phyloP scores from a whole-genome alignment of 2,888 invertebrate genomes.

The Malthinus flaveolus region DNA sequence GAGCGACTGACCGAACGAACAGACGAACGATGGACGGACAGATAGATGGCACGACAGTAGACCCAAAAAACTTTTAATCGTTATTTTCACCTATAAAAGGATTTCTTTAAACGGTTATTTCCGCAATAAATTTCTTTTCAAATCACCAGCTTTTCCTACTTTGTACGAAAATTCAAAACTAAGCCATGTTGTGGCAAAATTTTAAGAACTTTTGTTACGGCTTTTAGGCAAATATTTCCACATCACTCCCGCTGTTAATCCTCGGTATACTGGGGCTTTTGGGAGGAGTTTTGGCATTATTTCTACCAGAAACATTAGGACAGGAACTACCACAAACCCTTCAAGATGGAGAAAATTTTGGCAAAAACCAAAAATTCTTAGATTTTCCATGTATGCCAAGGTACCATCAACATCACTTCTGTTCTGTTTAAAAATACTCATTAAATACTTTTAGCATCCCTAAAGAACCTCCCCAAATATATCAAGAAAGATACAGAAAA shows the following conservation, averaged over 20 bases:
- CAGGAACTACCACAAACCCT: constrained; percentile 85
- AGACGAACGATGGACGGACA: too few relatives aligned
- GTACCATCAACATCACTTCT: constrained; percentile 51
- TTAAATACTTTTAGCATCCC: background rate
- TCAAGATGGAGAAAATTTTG: constrained; percentile 85
- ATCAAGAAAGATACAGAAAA: constrained; percentile 45
- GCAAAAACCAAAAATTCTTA: constrained; percentile 77
- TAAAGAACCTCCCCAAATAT: constrained; percentile 42
- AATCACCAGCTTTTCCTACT: too few relatives aligned
- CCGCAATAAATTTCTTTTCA: too few relatives aligned
- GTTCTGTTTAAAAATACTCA: background rate
- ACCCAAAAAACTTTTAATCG: too few relatives aligned
- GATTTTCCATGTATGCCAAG: constrained; percentile 78
- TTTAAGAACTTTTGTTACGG: too few relatives aligned
- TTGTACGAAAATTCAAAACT: too few relatives aligned
- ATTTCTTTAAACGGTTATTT: too few relatives aligned
- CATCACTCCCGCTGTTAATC: constrained; percentile 74
- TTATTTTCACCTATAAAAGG: too few relatives aligned
- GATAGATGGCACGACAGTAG: too few relatives aligned
- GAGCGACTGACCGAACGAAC: too few relatives aligned
- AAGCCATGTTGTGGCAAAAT: too few relatives aligned
- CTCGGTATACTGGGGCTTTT: constrained; percentile 74
- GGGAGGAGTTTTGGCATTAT: constrained; percentile 76
- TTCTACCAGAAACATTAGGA: constrained; percentile 84
- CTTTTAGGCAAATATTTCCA: constrained; percentile 68